phyloP scores from a whole-genome alignment of 2,797 vertebrate species.

The Borostomias antarcticus region DNA sequence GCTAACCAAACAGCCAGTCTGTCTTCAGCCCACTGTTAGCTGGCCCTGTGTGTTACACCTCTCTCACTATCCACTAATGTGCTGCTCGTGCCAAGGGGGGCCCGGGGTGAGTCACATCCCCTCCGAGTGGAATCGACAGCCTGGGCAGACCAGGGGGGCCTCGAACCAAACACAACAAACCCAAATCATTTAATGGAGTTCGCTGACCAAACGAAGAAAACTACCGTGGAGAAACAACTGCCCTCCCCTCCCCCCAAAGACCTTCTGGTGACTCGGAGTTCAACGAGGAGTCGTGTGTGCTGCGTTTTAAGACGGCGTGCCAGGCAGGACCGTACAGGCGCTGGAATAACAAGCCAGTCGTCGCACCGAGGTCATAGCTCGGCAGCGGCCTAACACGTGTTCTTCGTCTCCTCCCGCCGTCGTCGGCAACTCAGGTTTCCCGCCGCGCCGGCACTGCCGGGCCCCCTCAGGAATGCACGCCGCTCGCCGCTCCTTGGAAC shows the following conservation, averaged over 20 bases:
- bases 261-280: slow-evolving; percentile 6
- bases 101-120: slow-evolving; percentile 39
- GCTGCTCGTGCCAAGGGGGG: slow-evolving; percentile 47
- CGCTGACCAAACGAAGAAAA: background rate
- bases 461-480: too few relatives aligned
- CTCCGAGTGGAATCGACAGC: slow-evolving; percentile 45
- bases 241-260: too few relatives aligned
- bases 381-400: slow-evolving; percentile 3
- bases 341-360: slow-evolving; percentile 10
- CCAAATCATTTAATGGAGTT: slow-evolving; percentile 25
- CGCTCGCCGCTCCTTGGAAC: slow-evolving; percentile 27
- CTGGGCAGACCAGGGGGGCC: slow-evolving; percentile 44
- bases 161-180: slow-evolving; percentile 46
- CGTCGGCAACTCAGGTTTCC: too few relatives aligned
- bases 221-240: too few relatives aligned
- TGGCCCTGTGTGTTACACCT: slow-evolving; percentile 40
- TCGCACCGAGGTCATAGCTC: slow-evolving; percentile 4
- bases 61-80: slow-evolving; percentile 59
- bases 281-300: slow-evolving; percentile 11
- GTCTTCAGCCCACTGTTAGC: slow-evolving; percentile 27
- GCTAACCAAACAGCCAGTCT: slow-evolving; percentile 66
- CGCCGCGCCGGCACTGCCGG: too few relatives aligned
- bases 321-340: background rate
- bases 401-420: slow-evolving; percentile 6
- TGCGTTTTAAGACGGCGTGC: slow-evolving; percentile 22